phyloP scores from a whole-genome alignment of 2,888 invertebrate species.

The Erebia aethiops region DNA sequence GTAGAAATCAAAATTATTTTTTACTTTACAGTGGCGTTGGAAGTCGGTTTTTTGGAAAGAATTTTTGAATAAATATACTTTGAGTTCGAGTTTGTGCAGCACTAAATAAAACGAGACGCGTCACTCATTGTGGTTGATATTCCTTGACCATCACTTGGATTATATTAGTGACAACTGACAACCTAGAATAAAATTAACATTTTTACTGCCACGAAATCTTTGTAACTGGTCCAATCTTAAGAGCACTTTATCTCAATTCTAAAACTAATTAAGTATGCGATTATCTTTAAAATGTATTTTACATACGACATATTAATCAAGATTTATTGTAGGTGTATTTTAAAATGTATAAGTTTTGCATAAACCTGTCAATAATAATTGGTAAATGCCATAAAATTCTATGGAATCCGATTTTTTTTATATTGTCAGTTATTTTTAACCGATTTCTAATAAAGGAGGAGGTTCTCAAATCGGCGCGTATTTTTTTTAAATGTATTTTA shows the following conservation, averaged over 20 bases:
- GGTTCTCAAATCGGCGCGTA: no score
- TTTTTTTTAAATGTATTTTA: no score
- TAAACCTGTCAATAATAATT: conserved; percentile 5
- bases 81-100: no score
- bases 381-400: not conserved
- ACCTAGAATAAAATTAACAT: conserved; percentile 6
- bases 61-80: no score
- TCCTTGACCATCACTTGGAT: not conserved
- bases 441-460: no score
- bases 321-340: conserved; percentile 3
- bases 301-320: not conserved
- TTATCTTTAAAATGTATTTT: conserved; percentile 17
- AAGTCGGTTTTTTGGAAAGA: no score
- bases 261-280: conserved; percentile 1
- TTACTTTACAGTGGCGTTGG: no score
- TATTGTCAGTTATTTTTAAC: not conserved
- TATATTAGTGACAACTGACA: not conserved
- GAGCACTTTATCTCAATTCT: conserved; percentile 18
- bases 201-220: not conserved
- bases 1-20: no score
- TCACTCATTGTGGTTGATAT: no score
- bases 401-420: not conserved
- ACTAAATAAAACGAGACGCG: no score
- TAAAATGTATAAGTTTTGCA: conserved; percentile 8
- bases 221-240: not conserved